phyloP scores from a whole-genome alignment of 2,888 invertebrate genomes.

The Troides aeacus region DNA sequence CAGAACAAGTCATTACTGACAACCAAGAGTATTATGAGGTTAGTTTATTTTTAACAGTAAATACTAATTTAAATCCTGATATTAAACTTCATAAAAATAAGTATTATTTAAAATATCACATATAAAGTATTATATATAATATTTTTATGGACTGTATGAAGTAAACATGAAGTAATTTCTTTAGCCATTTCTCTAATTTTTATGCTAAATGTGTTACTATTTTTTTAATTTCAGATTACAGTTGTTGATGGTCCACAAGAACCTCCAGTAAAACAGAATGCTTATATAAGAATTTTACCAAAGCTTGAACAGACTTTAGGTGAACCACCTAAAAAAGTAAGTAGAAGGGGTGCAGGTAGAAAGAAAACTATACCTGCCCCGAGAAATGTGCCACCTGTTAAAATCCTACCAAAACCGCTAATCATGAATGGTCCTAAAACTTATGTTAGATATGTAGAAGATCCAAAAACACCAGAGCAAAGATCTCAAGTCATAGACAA shows the following conservation, averaged over 20 bases:
- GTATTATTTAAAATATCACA: neutral
- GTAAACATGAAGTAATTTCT: too few species aligned
- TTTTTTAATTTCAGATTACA: constrained; percentile 61
- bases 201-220: neutral
- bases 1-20: constrained; percentile 67
- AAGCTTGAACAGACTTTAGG: constrained; percentile 38
- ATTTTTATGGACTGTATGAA: too few species aligned
- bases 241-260: constrained; percentile 60
- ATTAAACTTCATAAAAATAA: neutral
- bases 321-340: constrained; percentile 59
- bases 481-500: constrained; percentile 66
- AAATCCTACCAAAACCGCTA: constrained; percentile 71
- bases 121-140: too few species aligned
- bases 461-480: constrained; percentile 55
- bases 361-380: constrained; percentile 59
- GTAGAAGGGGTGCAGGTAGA: constrained; percentile 56
- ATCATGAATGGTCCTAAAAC: constrained; percentile 61
- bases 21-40: constrained; percentile 74
- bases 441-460: constrained; percentile 58
- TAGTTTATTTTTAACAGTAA: neutral
- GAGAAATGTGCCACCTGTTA: constrained; percentile 60
- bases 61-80: too few species aligned
- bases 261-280: constrained; percentile 38
- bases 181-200: too few species aligned
- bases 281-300: constrained; percentile 44